These are phyloP conservation scores for Vireo altiloquus DNA, from an alignment of 2,113 vertebrate genomes.

Conservation along the genomic window DNA sequence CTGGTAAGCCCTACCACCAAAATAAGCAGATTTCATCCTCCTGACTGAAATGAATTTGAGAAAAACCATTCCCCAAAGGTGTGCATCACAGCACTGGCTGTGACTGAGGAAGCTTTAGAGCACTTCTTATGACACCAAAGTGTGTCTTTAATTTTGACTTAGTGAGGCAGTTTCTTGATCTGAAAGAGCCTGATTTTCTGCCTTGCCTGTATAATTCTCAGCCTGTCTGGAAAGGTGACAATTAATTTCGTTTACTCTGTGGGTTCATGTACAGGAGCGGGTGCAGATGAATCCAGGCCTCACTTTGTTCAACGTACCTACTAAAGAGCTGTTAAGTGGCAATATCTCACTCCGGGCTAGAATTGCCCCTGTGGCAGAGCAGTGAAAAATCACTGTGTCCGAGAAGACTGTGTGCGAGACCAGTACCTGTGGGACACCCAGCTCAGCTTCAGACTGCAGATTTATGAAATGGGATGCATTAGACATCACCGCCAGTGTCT, in stretches of 20 bases:
- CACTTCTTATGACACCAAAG: neutral
- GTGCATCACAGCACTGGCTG: fast-evolving
- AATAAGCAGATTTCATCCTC: neutral
- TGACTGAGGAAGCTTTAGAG: neutral
- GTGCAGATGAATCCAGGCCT: neutral
- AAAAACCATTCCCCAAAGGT: neutral
- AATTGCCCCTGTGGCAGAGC: neutral
- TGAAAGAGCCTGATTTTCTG: neutral
- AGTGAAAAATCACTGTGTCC: neutral
- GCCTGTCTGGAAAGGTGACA: neutral
- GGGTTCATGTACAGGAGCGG: neutral
- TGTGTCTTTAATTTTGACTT: neutral
- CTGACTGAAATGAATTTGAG: neutral
- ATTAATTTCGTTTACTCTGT: neutral
- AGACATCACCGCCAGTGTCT: neutral
- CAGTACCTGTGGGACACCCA: slow-evolving; percentile 6
- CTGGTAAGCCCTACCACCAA: neutral
- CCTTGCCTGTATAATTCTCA: neutral
- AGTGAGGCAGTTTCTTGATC: neutral
- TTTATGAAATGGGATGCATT: slow-evolving; percentile 31
- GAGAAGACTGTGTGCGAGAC: neutral
- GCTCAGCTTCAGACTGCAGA: neutral
- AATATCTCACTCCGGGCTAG: neutral
- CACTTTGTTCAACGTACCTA: fast-evolving
- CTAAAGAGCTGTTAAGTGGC: slow-evolving; percentile 12